phyloP scores from a whole-genome alignment of 2,888 invertebrate species.

The Epinotia nisella region DNA sequence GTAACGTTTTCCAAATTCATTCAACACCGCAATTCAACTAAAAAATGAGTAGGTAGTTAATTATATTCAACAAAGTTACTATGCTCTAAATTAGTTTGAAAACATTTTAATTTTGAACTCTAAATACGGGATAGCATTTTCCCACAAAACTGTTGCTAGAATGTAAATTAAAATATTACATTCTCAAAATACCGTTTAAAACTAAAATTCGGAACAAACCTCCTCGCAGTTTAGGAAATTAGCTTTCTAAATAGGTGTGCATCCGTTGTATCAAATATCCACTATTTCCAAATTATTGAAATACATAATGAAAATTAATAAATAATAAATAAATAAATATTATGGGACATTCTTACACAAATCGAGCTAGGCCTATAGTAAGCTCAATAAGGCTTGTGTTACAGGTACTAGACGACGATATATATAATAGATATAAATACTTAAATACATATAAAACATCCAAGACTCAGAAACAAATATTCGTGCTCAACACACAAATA shows the following conservation, averaged over 20 bases:
- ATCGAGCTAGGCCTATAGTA: too few species aligned
- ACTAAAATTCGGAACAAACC: background rate
- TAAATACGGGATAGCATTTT: background rate
- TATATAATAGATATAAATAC: too few species aligned
- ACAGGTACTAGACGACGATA: too few species aligned
- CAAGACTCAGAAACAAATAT: too few species aligned
- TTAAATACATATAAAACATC: too few species aligned
- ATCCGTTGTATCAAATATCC: background rate
- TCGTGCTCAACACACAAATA: too few species aligned
- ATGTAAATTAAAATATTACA: conserved; percentile 10
- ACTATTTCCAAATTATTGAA: conserved; percentile 13
- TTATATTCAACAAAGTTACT: background rate
- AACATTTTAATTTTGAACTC: background rate
- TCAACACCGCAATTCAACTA: background rate
- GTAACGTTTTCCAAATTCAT: background rate
- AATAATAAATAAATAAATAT: too few species aligned
- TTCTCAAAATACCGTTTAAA: conserved; percentile 12
- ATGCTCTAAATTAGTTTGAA: background rate
- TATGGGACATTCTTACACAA: too few species aligned
- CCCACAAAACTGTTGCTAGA: background rate
- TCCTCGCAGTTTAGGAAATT: conserved; percentile 1
- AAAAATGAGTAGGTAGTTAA: background rate
- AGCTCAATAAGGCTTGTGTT: too few species aligned
- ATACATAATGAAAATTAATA: background rate
- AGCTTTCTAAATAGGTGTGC: background rate